Evolutionary conservation across 2,113 vertebrate genomes (phyloP).

Genomic region (Catharus minimus): DNA sequence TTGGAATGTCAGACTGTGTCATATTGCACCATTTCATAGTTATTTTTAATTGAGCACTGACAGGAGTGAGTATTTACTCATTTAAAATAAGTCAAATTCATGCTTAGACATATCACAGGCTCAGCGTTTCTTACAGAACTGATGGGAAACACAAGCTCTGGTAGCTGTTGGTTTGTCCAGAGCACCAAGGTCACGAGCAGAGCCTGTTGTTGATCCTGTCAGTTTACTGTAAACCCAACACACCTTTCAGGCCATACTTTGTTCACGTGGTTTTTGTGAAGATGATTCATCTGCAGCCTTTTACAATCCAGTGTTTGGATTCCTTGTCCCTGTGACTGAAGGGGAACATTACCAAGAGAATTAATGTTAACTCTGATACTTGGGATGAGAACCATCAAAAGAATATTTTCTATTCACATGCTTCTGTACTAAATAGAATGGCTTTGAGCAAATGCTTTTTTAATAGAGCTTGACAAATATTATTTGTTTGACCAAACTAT

Average conservation of each 20-base stretch:
- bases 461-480: background rate
- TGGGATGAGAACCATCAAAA: background rate
- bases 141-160: background rate
- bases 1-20: background rate
- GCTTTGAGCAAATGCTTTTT: background rate
- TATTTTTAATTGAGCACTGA: background rate
- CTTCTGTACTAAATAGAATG: background rate
- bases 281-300: background rate
- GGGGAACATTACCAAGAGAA: background rate
- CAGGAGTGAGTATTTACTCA: background rate
- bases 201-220: background rate
- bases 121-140: background rate
- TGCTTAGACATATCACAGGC: background rate
- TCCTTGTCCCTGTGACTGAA: background rate
- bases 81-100: background rate
- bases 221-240: conserved; percentile 36
- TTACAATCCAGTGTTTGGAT: background rate
- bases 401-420: background rate
- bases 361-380: background rate
- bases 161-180: background rate
- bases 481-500: background rate
- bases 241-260: background rate
- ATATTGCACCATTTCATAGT: background rate
- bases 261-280: background rate
- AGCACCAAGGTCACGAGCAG: background rate